phyloP scores from a whole-genome alignment of 2,113 vertebrate species.

The Irena cyanogastra region DNA sequence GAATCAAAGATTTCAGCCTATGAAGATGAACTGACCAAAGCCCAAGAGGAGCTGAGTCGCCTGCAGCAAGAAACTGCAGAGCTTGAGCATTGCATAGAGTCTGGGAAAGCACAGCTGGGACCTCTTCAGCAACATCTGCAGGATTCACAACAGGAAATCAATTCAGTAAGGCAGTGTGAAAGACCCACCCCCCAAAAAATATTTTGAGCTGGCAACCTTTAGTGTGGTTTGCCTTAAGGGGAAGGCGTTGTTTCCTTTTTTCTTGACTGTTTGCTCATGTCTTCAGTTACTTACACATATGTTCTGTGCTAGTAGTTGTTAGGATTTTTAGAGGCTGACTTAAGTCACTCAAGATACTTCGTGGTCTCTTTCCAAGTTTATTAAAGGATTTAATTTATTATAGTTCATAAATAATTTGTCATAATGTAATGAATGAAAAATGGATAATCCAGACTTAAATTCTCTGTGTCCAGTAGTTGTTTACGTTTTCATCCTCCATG shows the following conservation, averaged over 20 bases:
- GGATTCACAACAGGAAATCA: slow-evolving; percentile 87
- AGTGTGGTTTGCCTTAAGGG: background rate
- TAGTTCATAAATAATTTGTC: background rate
- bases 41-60: slow-evolving; percentile 85
- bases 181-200: background rate
- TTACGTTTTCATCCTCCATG: background rate
- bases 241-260: background rate
- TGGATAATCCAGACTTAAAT: background rate
- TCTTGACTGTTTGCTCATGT: background rate
- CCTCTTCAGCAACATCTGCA: slow-evolving; percentile 89
- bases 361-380: background rate
- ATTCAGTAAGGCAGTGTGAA: slow-evolving; percentile 76
- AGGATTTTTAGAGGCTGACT: background rate
- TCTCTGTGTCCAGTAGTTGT: background rate
- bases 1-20: slow-evolving; percentile 88
- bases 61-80: slow-evolving; percentile 90
- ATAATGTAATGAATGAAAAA: background rate
- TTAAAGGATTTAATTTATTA: background rate
- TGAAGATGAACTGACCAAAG: slow-evolving; percentile 88
- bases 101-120: slow-evolving; percentile 85
- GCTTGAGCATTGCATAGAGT: slow-evolving; percentile 86
- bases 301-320: background rate
- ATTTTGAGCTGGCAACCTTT: background rate
- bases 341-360: background rate
- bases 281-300: background rate